Base-by-base conservation (phyloP, 2,888 invertebrate species). In the Lithophane semibrunnea region DNA sequence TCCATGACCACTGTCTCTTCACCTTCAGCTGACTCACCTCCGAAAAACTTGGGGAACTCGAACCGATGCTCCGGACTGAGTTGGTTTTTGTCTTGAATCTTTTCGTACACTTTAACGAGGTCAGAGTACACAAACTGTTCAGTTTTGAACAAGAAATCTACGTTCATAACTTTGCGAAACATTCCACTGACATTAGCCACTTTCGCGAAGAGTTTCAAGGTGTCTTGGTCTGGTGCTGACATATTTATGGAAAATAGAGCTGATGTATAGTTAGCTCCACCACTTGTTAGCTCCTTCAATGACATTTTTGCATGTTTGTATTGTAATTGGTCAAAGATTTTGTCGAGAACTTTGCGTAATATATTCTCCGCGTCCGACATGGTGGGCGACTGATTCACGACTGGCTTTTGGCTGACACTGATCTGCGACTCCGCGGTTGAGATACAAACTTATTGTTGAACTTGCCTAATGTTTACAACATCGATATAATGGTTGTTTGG, bases 1-100 rank as follows among this genome's bases (percentile, higher is more conserved):
- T 94, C 93, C 66, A 95, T 75, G 0, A 95, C 88, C 0, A 95
- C 72, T 0, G 91, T 90, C 77, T 94, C 94, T 18, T 90, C 88
- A 0, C 87, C 88, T 4, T 77, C 54, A 5, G 86, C 84, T 4
- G 78, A 49, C n/a, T 85, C 86, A 8, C 89, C 89, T 0, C 91
- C 93, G 66, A 88, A 94, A 69, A 88, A 91, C 74, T 92, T 91
- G 0, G 92, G 92, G 60, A 92, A 91, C 0, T 76, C 73, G 37
- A 91, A 90, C 61, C 90, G 85, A 0, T 90, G 85, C 7, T 91
- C 86, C 1, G 86, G 72, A 1, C 86, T 86, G 63, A 93, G 74
- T 18, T 84, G 68, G 47, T 89, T 77, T 68, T 91, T 90, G 4
- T 90, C 89, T 49, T 92, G 85, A 47, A 92, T 73, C 3, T 74